Evolutionary conservation across 2,113 vertebrate species (phyloP), one percentile per base, ranked within the genome.

Genomic region (Mola mola): DNA sequence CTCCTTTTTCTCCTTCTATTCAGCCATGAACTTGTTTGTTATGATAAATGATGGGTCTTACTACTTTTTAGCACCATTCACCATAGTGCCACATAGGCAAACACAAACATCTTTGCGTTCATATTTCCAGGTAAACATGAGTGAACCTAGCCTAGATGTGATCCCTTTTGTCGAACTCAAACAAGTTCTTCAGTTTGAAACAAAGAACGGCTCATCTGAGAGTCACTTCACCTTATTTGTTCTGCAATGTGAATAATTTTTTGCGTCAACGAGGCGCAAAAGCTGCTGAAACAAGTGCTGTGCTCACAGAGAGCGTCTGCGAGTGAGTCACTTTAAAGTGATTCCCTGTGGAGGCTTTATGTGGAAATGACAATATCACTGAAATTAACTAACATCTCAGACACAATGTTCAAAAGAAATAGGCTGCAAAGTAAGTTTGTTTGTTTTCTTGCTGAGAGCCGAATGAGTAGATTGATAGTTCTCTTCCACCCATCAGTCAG

Each of bases 171-270:
- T 64, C 9, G 4, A 21, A 38, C 19, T 41, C 48, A 52, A 79
- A 76, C 51, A 44, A 44, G 61, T 46, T 49, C 66, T 64, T 29
- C 11, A 6, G 33, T 69, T 29, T 62, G 8, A 38, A 65, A 74
- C 65, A 75, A 65, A 60, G 50, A 36, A 16, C 1, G 11, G 42
- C 46, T 72, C 67, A 37, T 69, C 42, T 33, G 8, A 38, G 20
- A 57, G 64, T 48, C 17, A 9, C 17, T 34, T 20, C 8, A 21
- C 66, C 4, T 40, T 8, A 10, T 55, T 70, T 4, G 4, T 46
- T 25, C 38, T 63, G 66, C 68, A 72, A 74, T 56, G 65, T 58
- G 11, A 70, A 60, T 57, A 26, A 48, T 51, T 43, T 29, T 53
- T 56, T 12, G 12, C n/a, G 31, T 50, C 26, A 2, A 44, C 28